A percentile compares a stretch with the other conserved stretches of the same genome.
Conservation (phyloP, 2,888 invertebrate genomes). For the Catotricha subobsoleta region DNA sequence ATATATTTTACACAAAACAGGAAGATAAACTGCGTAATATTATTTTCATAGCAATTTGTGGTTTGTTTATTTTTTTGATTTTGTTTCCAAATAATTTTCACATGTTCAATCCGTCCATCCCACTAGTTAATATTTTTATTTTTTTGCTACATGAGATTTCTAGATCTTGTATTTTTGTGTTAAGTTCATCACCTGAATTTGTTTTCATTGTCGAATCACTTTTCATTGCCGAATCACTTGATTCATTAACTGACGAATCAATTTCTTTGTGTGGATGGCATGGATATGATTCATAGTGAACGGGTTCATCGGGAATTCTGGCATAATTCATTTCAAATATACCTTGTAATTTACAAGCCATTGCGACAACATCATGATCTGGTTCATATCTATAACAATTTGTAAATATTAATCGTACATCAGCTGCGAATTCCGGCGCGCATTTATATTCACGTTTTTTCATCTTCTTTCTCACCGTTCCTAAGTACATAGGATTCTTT, state of each 20-base stretch:
- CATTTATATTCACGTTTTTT: conserved; percentile 87
- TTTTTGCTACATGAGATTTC: conserved; percentile 76
- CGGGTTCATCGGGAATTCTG: conserved; percentile 85
- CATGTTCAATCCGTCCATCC: too few relatives aligned
- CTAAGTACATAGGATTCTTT: conserved; percentile 98
- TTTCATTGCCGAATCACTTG: conserved; percentile 54
- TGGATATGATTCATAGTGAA: conserved; percentile 26
- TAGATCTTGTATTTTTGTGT: conserved; percentile 65
- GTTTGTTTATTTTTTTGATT: too few relatives aligned
- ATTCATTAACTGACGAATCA: conserved; percentile 35
- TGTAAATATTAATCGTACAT: conserved; percentile 93
- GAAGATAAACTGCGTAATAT: too few relatives aligned
- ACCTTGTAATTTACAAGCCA: conserved; percentile 95
- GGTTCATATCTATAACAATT: conserved; percentile 99
- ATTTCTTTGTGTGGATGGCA: conserved; percentile 16
- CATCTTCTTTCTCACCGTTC: conserved; percentile 96
- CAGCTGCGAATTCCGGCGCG: conserved; percentile 85
- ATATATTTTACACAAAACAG: too few relatives aligned
- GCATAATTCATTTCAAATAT: conserved; percentile 96
- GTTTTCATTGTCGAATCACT: conserved; percentile 62
- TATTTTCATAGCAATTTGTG: too few relatives aligned
- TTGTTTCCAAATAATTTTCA: too few relatives aligned
- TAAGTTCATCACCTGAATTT: conserved; percentile 80
- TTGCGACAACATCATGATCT: conserved; percentile 94
- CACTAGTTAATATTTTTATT: too few relatives aligned